These are phyloP conservation scores for Caerostris extrusa DNA, from an alignment of 1,140 invertebrate species.

Conservation along the genomic window DNA sequence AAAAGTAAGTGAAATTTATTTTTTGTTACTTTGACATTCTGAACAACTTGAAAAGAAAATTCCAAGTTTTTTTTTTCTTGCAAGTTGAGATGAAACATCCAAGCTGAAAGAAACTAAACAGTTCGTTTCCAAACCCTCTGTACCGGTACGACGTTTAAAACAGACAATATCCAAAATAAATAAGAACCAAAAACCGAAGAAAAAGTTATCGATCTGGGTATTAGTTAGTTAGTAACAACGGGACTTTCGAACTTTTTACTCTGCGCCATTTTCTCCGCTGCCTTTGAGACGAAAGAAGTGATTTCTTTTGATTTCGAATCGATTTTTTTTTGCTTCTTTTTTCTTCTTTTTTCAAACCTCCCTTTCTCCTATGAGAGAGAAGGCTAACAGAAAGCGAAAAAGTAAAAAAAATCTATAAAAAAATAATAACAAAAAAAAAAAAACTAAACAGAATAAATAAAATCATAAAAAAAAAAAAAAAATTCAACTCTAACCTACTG, in stretches of 20 bases:
- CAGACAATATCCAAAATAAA: constrained; percentile 9
- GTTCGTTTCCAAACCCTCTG: background rate
- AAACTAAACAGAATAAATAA: too few relatives aligned
- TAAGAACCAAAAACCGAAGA: background rate
- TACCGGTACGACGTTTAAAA: background rate
- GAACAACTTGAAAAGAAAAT: too few relatives aligned
- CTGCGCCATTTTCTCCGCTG: background rate
- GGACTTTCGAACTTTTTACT: constrained; percentile 11
- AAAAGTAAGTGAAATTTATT: too few relatives aligned
- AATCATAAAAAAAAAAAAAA: background rate
- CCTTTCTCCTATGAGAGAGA: constrained; percentile 22
- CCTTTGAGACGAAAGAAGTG: constrained; percentile 27
- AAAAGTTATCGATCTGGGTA: constrained; percentile 24
- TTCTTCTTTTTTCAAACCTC: background rate
- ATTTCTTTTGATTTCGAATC: constrained; percentile 70
- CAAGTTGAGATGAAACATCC: too few relatives aligned
- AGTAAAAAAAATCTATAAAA: too few relatives aligned
- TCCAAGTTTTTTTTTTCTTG: too few relatives aligned
- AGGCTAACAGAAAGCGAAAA: too few relatives aligned
- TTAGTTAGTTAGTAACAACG: constrained; percentile 59
- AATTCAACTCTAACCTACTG: constrained; percentile 64
- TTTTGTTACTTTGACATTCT: too few relatives aligned
- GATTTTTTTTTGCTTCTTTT: constrained; percentile 12
- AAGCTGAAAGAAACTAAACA: background rate
- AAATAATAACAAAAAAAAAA: too few relatives aligned